These are phyloP conservation scores for Coregonus sp. DNA, from an alignment of 2,797 vertebrate species.

Conservation along the genomic window DNA sequence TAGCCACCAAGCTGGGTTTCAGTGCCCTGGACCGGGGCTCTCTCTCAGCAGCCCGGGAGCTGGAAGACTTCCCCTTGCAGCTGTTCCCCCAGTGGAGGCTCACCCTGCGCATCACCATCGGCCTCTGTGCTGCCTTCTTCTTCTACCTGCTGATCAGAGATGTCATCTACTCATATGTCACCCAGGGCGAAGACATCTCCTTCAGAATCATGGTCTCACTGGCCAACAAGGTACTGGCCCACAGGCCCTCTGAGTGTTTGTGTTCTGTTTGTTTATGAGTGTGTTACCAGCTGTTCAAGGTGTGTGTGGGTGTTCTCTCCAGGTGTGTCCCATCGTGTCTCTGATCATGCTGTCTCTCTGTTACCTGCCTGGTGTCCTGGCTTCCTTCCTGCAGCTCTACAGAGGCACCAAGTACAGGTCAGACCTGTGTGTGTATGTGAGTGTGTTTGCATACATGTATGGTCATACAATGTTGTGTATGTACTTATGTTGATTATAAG, in stretches of 20 bases:
- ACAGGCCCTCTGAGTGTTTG: neutral
- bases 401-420: conserved; percentile 91
- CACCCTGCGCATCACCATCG: conserved; percentile 78
- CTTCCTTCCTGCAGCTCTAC: conserved; percentile 88
- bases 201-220: conserved; percentile 84
- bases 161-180: conserved; percentile 77
- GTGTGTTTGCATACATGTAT: neutral
- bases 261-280: neutral
- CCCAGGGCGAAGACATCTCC: conserved; percentile 67
- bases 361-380: conserved; percentile 90
- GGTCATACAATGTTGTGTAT: neutral
- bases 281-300: neutral
- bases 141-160: conserved; percentile 78
- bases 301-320: conserved; percentile 11
- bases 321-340: conserved; percentile 84
- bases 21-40: conserved; percentile 85
- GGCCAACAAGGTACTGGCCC: conserved; percentile 76
- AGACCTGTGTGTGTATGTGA: conserved; percentile 16
- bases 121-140: conserved; percentile 79
- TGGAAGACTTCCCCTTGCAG: conserved; percentile 90
- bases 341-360: conserved; percentile 86
- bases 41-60: conserved; percentile 82
- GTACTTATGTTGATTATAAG: neutral
- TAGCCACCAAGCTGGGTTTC: conserved; percentile 82
- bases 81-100: conserved; percentile 93